Evolutionary conservation across 2,888 invertebrate genomes (phyloP).

Genomic region (Tromatobia lineatoria): DNA sequence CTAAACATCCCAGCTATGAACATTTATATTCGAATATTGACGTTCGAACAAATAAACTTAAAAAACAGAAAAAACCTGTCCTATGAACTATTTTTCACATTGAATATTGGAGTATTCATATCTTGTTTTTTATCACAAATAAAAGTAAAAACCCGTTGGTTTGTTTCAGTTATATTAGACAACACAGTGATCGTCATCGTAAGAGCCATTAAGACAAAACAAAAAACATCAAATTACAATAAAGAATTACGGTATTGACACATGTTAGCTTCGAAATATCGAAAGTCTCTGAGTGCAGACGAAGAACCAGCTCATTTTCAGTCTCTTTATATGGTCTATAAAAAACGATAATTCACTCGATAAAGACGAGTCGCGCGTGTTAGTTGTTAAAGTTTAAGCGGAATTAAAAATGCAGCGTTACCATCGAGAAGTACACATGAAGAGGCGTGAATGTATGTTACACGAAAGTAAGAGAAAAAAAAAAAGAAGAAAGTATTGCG

Average conservation of each 20-base stretch:
- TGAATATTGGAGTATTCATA: neutral
- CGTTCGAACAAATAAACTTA: no score
- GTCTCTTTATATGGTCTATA: neutral
- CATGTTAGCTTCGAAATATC: no score
- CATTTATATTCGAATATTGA: no score
- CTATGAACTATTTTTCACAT: neutral
- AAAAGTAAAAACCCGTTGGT: neutral
- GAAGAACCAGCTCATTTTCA: neutral
- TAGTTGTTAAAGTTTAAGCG: conserved; percentile 33
- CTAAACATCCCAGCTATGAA: no score
- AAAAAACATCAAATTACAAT: no score
- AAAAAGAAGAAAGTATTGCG: conserved; percentile 31
- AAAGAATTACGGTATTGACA: no score
- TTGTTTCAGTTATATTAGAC: neutral
- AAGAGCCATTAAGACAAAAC: no score
- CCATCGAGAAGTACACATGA: conserved; percentile 37
- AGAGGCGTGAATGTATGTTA: conserved; percentile 39
- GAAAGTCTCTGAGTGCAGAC: neutral
- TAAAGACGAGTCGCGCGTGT: conserved; percentile 38
- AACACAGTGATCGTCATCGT: neutral
- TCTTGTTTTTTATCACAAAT: neutral
- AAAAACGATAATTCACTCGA: conserved; percentile 8
- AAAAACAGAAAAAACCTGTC: no score
- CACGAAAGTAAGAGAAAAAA: conserved; percentile 25
- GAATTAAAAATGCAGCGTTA: conserved; percentile 41